These are phyloP conservation scores for Alligator mississippiensis DNA, from an alignment of 2,113 vertebrate genomes.

Conservation along the genomic window DNA sequence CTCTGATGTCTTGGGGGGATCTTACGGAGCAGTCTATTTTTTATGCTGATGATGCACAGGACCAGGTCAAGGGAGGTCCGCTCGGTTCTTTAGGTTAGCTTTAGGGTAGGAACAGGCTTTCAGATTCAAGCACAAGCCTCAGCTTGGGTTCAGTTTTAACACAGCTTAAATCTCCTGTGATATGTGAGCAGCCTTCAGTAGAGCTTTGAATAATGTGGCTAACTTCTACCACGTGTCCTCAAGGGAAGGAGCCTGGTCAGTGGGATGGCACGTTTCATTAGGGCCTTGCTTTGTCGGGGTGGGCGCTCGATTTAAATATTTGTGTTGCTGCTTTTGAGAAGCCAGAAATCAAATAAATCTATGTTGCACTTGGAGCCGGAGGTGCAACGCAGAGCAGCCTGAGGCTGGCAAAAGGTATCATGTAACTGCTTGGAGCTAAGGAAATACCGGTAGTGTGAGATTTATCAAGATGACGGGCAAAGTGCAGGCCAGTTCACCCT, in stretches of 20 bases:
- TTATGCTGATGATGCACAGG: background rate
- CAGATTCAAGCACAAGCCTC: background rate
- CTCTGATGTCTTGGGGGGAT: background rate
- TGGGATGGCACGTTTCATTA: no score
- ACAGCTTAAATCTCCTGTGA: background rate
- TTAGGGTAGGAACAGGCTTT: background rate
- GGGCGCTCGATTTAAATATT: no score
- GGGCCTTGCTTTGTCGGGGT: no score
- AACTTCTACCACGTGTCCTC: no score
- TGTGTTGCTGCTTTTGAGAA: no score
- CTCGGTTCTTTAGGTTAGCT: background rate
- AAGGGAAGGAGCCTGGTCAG: no score
- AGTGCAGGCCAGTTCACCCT: background rate
- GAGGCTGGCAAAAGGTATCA: background rate
- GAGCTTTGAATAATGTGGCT: no score
- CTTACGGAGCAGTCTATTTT: background rate
- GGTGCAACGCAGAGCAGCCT: background rate
- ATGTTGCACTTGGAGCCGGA: background rate
- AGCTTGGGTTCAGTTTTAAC: background rate
- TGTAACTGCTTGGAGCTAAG: background rate
- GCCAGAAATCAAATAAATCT: no score
- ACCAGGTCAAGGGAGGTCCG: background rate
- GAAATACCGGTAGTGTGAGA: accelerated
- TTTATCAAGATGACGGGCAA: background rate
- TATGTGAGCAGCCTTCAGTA: no score